phyloP scores from a whole-genome alignment of 2,113 vertebrate species.

The Tylochromis polylepis region DNA sequence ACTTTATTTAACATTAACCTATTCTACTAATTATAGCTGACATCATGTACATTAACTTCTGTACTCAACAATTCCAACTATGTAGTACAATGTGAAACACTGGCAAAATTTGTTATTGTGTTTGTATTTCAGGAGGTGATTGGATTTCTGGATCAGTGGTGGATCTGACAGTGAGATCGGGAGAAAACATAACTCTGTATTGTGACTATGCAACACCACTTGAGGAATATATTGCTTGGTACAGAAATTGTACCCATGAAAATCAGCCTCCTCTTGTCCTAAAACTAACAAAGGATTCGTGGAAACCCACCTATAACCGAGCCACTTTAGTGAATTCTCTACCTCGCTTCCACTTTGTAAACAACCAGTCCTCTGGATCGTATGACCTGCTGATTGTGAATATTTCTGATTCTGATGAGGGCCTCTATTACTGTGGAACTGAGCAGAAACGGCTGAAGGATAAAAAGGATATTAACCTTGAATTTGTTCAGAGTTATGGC shows the following conservation, averaged over 20 bases:
- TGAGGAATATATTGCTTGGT: neutral
- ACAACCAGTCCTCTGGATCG: neutral
- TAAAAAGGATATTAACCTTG: fast-evolving
- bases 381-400: neutral
- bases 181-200: slow-evolving; percentile 27
- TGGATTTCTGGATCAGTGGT: neutral
- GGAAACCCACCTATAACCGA: neutral
- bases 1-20: neutral
- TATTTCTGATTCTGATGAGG: neutral
- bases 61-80: neutral
- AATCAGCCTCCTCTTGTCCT: slow-evolving; percentile 6
- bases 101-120: neutral
- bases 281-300: neutral
- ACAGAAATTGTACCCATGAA: neutral
- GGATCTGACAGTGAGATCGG: neutral
- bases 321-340: neutral
- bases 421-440: slow-evolving; percentile 28
- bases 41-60: neutral
- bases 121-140: neutral
- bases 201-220: neutral
- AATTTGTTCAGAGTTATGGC: fast-evolving
- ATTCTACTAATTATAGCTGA: neutral
- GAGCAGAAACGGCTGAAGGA: fast-evolving
- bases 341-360: neutral
- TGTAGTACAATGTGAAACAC: neutral